These are phyloP conservation scores for Montipora capricornis DNA, from an alignment of 64 coral and sea anemone genomes.

Conservation along the genomic window DNA sequence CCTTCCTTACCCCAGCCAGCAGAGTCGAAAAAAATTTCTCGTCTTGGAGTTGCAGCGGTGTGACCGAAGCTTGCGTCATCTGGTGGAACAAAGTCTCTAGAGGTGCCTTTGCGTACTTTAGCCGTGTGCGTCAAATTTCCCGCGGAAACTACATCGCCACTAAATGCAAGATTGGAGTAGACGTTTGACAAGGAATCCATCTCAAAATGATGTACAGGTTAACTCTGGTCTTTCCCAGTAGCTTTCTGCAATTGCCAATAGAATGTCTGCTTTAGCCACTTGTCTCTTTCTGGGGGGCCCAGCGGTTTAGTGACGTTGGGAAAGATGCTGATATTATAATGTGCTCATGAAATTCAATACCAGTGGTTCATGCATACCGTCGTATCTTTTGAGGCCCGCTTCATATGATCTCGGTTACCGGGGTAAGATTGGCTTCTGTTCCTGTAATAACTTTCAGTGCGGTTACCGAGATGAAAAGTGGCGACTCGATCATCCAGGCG, in stretches of 20 bases:
- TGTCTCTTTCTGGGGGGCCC: too few species aligned
- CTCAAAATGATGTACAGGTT: constrained; percentile 24
- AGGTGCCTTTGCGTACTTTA: background rate
- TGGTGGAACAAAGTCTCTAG: background rate
- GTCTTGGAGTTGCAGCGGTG: background rate
- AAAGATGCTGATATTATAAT: too few species aligned
- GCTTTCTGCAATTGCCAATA: background rate
- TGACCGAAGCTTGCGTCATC: background rate
- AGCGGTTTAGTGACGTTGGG: too few species aligned
- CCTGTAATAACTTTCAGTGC: too few species aligned
- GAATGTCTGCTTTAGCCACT: background rate
- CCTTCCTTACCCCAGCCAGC: background rate
- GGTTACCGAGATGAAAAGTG: too few species aligned
- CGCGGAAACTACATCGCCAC: background rate
- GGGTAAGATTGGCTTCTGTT: too few species aligned
- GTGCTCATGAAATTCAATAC: too few species aligned
- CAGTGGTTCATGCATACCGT: too few species aligned
- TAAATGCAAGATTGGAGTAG: background rate
- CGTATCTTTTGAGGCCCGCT: too few species aligned
- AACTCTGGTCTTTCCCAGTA: background rate
- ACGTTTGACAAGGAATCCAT: background rate
- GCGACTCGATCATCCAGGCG: too few species aligned
- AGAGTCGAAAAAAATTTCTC: background rate
- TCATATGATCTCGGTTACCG: too few species aligned
- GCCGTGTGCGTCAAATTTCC: background rate